Percentiles rank a stretch among this genome's conserved stretches.
phyloP scores from a whole-genome alignment of 2,113 vertebrate genomes.

The Hoplias malabaricus region DNA sequence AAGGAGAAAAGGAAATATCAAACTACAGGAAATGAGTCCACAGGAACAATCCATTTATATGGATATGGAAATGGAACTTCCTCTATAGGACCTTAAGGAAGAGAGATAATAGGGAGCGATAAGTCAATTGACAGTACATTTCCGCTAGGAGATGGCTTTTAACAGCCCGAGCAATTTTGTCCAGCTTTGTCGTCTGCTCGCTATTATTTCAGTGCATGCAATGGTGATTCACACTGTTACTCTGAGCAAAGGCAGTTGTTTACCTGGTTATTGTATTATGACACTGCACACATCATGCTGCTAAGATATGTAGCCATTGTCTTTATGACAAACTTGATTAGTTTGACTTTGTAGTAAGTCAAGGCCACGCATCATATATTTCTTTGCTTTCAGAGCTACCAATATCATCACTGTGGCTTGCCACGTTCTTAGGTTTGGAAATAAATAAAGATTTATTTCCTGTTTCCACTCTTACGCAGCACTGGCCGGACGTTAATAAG shows the following conservation, averaged over 20 bases:
- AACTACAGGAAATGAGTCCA: conserved; percentile 74
- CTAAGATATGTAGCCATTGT: neutral
- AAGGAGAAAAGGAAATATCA: conserved; percentile 67
- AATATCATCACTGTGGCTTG: neutral
- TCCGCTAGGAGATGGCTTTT: neutral
- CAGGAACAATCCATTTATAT: conserved; percentile 77
- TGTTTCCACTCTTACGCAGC: conserved; percentile 9
- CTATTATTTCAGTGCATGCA: neutral
- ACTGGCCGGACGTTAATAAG: conserved; percentile 24
- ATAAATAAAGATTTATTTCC: conserved; percentile 26
- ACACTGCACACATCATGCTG: neutral
- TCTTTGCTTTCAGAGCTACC: conserved; percentile 11
- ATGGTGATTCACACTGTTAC: neutral
- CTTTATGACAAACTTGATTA: neutral
- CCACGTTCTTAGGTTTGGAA: conserved; percentile 5
- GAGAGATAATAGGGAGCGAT: conserved; percentile 68
- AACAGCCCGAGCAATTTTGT: neutral
- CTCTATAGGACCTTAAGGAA: conserved; percentile 66
- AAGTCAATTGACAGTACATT: conserved; percentile 60
- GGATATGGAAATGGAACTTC: conserved; percentile 61
- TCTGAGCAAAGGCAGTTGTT: too few species aligned
- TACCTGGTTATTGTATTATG: neutral
- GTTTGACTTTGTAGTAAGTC: neutral
- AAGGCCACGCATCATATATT: neutral
- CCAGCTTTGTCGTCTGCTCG: neutral